Percentiles rank a stretch among this genome's conserved stretches.
These are phyloP conservation scores for Drosophila bipectinata DNA, from an alignment of 1,140 invertebrate genomes.

Conservation along the genomic window DNA sequence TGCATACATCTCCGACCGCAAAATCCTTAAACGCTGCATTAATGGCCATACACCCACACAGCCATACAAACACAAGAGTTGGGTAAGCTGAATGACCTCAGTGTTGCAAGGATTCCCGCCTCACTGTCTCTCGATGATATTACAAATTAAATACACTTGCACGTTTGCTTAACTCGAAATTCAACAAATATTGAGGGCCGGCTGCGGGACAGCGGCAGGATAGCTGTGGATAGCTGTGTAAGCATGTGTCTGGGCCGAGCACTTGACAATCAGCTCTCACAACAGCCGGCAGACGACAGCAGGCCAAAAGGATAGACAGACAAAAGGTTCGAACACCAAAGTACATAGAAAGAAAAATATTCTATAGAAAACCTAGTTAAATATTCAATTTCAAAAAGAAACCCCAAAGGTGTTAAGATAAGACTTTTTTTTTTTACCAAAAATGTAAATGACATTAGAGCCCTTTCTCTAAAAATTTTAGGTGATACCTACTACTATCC, in stretches of 20 bases:
- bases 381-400: neutral
- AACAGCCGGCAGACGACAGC: constrained; percentile 49
- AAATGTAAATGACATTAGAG: no score
- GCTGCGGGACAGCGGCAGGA: constrained; percentile 9
- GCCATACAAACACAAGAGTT: constrained; percentile 4
- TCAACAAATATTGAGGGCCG: constrained; percentile 47
- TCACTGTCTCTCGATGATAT: constrained; percentile 35
- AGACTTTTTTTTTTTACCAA: no score
- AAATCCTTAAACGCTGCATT: constrained; percentile 76
- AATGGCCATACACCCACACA: constrained; percentile 34
- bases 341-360: neutral
- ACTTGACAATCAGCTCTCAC: constrained; percentile 78
- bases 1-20: constrained; percentile 51
- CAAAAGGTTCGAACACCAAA: constrained; percentile 13
- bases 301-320: constrained; percentile 34
- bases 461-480: no score
- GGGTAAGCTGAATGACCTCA: constrained; percentile 6
- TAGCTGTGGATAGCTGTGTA: constrained; percentile 54
- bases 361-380: neutral
- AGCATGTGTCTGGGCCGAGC: constrained; percentile 72
- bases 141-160: constrained; percentile 74
- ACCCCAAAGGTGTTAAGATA: neutral
- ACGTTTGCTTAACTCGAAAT: constrained; percentile 62
- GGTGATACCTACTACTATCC: no score
- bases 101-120: neutral